A percentile compares a stretch with the other conserved stretches of the same genome.
phyloP scores from a whole-genome alignment of 1,140 invertebrate species.

The Sinonovacula constricta region DNA sequence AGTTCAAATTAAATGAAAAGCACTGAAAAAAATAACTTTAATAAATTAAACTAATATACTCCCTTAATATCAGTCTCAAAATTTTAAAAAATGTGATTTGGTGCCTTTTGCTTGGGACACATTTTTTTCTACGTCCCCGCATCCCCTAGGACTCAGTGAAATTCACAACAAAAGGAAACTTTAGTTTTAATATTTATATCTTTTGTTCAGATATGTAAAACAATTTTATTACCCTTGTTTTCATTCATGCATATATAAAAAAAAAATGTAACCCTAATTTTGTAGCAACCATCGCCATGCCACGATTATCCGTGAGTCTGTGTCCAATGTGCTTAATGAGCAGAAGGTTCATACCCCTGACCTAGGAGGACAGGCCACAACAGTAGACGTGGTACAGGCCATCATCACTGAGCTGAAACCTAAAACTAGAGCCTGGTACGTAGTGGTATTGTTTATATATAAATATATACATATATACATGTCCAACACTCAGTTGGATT shows the following conservation, averaged over 20 bases:
- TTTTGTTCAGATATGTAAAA: background rate
- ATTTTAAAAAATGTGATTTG: too few species aligned
- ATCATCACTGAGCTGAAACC: constrained; percentile 84
- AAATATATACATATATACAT: too few species aligned
- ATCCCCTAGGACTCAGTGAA: background rate
- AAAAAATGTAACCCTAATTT: constrained; percentile 1
- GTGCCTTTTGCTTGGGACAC: background rate
- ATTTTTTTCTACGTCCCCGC: background rate
- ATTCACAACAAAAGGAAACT: background rate
- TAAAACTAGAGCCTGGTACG: constrained; percentile 59
- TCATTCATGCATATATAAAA: background rate
- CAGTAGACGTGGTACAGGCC: constrained; percentile 94
- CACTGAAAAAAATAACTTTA: too few species aligned
- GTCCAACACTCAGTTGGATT: too few species aligned
- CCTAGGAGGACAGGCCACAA: constrained; percentile 94
- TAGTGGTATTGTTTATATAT: background rate
- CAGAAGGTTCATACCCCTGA: constrained; percentile 98
- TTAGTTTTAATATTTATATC: background rate
- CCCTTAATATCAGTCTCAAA: too few species aligned
- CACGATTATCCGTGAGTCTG: constrained; percentile 90
- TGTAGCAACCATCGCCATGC: constrained; percentile 87
- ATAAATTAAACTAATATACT: too few species aligned
- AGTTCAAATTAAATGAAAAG: too few species aligned
- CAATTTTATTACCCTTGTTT: background rate
- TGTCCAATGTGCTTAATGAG: constrained; percentile 92